Conservation (phyloP, 2,113 vertebrate genomes). For the cattle (Bos taurus) region ARS-UCD2.0 NC_037328.1:120213001-120213500, state of each 20-base stretch:
- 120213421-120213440: background rate
- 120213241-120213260: background rate
- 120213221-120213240: constrained; percentile 31
- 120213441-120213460: background rate
- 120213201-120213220: constrained; percentile 24
- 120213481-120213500: background rate
- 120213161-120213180: background rate
- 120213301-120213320: background rate
- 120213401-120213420: background rate
- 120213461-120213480: background rate
- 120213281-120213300: background rate
- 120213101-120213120: constrained; percentile 49
- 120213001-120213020: constrained; percentile 43
- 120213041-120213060: constrained; percentile 55
- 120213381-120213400: background rate
- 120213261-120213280: background rate
- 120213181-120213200: constrained; percentile 5
- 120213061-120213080: constrained; percentile 39
- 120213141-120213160: constrained; percentile 38
- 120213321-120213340: background rate
- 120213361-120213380: background rate
- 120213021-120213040: background rate
- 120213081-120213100: constrained; percentile 53
- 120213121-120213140: constrained; percentile 53
- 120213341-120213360: background rate